phyloP scores from a whole-genome alignment of 2,113 vertebrate genomes.

The Oryzias melastigma region DNA sequence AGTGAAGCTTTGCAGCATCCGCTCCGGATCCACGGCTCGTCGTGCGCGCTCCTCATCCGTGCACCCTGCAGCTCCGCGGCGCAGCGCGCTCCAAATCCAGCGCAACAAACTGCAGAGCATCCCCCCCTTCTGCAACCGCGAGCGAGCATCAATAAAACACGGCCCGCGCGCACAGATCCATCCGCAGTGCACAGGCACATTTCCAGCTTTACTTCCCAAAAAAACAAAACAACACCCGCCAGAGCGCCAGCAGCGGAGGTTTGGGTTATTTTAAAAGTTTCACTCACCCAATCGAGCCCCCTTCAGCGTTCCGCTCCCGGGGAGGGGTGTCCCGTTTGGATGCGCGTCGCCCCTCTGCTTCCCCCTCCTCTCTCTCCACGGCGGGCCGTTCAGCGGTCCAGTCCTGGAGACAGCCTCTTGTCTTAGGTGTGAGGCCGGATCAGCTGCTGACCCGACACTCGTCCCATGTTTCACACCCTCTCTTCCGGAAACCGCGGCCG shows the following conservation, averaged over 20 bases:
- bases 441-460: conserved; percentile 39
- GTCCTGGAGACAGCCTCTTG: not conserved
- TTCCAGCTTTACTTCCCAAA: not conserved
- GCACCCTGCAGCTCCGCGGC: conserved; percentile 22
- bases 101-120: conserved; percentile 24
- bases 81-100: not conserved
- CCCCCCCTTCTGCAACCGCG: not conserved
- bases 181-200: conserved; percentile 19
- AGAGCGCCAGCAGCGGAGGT: not conserved
- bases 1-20: too few species aligned
- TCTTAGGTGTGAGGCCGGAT: conserved; percentile 22
- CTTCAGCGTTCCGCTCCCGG: not conserved
- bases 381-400: not conserved
- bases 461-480: conserved; percentile 61
- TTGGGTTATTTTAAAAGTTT: conserved; percentile 56
- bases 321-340: conserved; percentile 49
- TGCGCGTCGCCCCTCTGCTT: not conserved
- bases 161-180: conserved; percentile 11
- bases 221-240: not conserved
- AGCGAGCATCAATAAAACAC: conserved; percentile 9
- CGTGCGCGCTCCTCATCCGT: conserved; percentile 1
- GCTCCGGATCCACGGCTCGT: too few species aligned
- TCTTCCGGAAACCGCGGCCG: conserved; percentile 54
- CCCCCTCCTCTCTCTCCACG: not conserved
- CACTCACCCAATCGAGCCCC: conserved; percentile 57